Evolutionary conservation across 2,797 vertebrate genomes (phyloP).

Genomic region (Odontamblyopus rebecca): DNA sequence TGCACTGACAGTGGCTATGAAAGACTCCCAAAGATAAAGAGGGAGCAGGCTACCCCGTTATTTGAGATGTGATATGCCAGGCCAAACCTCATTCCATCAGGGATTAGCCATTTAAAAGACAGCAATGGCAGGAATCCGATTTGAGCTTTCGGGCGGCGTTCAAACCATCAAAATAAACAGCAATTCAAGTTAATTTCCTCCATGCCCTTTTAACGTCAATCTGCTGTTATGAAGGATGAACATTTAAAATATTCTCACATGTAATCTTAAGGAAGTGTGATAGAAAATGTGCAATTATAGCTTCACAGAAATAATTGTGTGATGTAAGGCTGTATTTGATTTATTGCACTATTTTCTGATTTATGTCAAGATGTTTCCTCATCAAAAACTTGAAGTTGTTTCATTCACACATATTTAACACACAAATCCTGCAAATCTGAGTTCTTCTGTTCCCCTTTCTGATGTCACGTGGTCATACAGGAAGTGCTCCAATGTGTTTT

Average conservation of each 20-base stretch:
- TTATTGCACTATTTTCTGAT: no score
- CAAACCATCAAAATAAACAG: conserved; percentile 45
- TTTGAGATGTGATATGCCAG: conserved; percentile 33
- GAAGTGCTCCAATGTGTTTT: no score
- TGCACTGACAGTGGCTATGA: conserved; percentile 15
- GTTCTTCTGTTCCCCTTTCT: no score
- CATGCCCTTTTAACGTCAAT: conserved; percentile 60
- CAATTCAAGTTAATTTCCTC: conserved; percentile 57
- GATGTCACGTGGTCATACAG: no score
- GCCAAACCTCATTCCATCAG: conserved; percentile 40
- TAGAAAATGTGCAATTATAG: conserved; percentile 55
- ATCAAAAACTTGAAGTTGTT: no score
- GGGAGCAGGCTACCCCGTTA: conserved; percentile 30
- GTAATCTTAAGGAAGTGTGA: conserved; percentile 46
- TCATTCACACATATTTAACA: no score
- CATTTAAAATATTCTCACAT: conserved; percentile 27
- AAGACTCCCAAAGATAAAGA: conserved; percentile 22
- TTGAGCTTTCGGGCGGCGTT: conserved; percentile 45
- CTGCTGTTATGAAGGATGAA: conserved; percentile 50
- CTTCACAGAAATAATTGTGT: no score
- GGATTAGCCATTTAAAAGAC: conserved; percentile 56
- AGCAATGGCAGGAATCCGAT: conserved; percentile 57
- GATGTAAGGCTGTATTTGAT: no score
- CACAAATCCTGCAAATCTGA: no score
- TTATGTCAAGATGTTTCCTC: no score